Evolutionary conservation across 2,113 vertebrate species (phyloP), one percentile per base, ranked within the genome.

Genomic region (Panthera leo): DNA sequence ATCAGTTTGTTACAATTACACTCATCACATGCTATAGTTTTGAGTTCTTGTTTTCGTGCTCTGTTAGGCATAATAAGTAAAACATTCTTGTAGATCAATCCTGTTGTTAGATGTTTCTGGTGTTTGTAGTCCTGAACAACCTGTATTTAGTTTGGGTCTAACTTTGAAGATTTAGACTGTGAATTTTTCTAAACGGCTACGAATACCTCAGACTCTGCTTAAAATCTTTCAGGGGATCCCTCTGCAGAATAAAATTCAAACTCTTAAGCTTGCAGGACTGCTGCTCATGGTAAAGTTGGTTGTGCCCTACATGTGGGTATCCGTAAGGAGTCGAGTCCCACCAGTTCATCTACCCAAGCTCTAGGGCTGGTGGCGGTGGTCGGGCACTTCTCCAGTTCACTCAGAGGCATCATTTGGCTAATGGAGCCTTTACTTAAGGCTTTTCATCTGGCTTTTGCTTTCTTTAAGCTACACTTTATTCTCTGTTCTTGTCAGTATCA

Each of bases 141-240:
- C 39, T 67, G 2, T 71, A 75, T 97, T 75, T 53, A 58, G 65
- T 94, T 89, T n/a, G 85, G 48, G 73, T 76, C 71, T 94, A 27
- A 21, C 82, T 95, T 91, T 96, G 76, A 89, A 89, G 68, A 65
- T 91, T 79, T 91, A 65, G 51, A 67, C 19, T 58, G 45, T 83
- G 36, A 78, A 2, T 45, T 93, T 94, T 95, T 94, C 58, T 67
- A 39, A 75, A 70, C 36, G 70, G 63, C 25, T 79, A 16, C 1
- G 48, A 90, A 58, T 95, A 63, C 39, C 45, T 67, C 27, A 9
- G 86, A 27, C 16, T 71, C 27, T 82, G 51, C 53, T 92, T 93
- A 31, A 80, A 67, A 27, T 80, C 25, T 93, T 75, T 80, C 45
- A 34, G 31, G 53, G 14, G 1, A 8, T 42, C 25, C 3, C 48